These are phyloP conservation scores for Encarsia formosa DNA, from an alignment of 2,888 invertebrate species.

Conservation along the genomic window DNA sequence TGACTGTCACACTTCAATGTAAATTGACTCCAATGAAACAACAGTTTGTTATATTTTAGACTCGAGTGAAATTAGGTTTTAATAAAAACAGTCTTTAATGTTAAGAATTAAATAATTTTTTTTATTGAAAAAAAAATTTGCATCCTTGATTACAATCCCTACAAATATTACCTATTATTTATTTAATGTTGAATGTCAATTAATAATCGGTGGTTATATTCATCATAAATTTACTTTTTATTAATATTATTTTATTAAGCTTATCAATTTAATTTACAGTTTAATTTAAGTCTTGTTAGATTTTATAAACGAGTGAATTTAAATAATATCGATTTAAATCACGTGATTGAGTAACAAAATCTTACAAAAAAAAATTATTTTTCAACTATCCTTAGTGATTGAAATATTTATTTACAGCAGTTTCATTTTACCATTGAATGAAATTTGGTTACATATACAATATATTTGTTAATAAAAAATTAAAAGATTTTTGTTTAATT, in stretches of 20 bases:
- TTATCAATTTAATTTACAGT: too few species aligned
- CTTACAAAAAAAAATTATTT: too few species aligned
- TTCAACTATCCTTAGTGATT: too few species aligned
- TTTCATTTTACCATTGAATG: too few species aligned
- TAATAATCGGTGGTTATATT: constrained; percentile 25
- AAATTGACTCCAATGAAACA: constrained; percentile 15
- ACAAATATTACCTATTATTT: constrained; percentile 5
- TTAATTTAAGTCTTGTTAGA: too few species aligned
- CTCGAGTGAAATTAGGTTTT: constrained; percentile 23
- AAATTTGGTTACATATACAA: too few species aligned
- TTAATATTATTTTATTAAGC: too few species aligned
- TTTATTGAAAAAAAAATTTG: constrained; percentile 20
- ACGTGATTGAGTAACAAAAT: too few species aligned
- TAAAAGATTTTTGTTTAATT: constrained; percentile 12
- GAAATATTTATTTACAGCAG: too few species aligned
- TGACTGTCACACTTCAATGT: constrained; percentile 17
- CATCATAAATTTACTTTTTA: too few species aligned
- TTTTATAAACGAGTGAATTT: too few species aligned
- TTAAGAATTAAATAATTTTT: constrained; percentile 25
- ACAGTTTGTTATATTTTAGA: constrained; percentile 20
- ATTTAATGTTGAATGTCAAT: background rate
- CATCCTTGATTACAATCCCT: constrained; percentile 18
- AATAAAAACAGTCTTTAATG: constrained; percentile 26
- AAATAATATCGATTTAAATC: too few species aligned
- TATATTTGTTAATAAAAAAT: constrained; percentile 7